Evolutionary conservation across 1,140 invertebrate species (phyloP).

Genomic region (Stenopsyche tienmushanensis): DNA sequence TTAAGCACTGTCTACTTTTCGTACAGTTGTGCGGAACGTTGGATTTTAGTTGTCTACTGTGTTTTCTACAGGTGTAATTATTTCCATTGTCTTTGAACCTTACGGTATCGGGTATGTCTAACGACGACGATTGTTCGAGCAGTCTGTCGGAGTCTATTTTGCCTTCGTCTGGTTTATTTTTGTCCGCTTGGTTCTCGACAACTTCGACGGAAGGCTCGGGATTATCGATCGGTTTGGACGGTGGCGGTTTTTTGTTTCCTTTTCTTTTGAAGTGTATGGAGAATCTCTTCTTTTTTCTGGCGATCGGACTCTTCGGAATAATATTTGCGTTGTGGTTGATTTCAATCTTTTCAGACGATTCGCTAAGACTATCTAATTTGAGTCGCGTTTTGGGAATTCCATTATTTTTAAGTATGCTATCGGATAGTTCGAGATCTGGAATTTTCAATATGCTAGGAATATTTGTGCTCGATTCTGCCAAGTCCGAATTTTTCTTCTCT

Average conservation of each 20-base stretch:
- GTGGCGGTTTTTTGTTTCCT: constrained; percentile 52
- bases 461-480: not conserved
- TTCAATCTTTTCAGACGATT: constrained; percentile 35
- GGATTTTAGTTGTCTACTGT: constrained; percentile 20
- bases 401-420: constrained; percentile 20
- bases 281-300: constrained; percentile 55
- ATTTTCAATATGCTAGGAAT: constrained; percentile 2
- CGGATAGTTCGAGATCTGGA: constrained; percentile 6
- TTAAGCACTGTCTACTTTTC: not conserved
- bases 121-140: constrained; percentile 34
- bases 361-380: constrained; percentile 32
- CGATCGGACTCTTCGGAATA: constrained; percentile 48
- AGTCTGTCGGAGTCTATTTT: constrained; percentile 33
- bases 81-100: constrained; percentile 29
- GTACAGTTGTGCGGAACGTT: not conserved
- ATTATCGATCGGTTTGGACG: not conserved
- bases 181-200: constrained; percentile 24
- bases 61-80: constrained; percentile 32
- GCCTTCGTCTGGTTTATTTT: constrained; percentile 38
- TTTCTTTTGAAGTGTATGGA: constrained; percentile 55
- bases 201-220: not conserved
- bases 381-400: constrained; percentile 20
- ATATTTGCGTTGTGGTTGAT: constrained; percentile 3
- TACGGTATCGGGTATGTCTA: constrained; percentile 25
- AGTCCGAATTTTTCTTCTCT: not conserved